phyloP scores from a whole-genome alignment of 2,113 vertebrate species.

The Beaufortia kweichowensis region DNA sequence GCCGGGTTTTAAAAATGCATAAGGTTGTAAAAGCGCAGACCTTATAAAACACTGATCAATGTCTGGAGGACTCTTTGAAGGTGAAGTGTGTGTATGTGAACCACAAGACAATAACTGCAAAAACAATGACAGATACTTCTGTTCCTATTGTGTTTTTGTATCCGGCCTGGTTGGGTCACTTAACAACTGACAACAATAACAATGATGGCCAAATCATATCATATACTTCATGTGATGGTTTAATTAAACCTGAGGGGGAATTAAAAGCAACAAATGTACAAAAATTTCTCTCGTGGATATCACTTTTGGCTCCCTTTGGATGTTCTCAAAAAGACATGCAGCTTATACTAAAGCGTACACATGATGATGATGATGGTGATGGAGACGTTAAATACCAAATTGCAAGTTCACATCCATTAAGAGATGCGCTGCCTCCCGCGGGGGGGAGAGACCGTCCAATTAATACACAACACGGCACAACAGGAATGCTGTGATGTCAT shows the following conservation, averaged over 20 bases:
- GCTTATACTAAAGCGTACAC: no score
- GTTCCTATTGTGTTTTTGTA: background rate
- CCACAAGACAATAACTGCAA: background rate
- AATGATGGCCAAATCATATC: no score
- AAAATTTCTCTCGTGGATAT: no score
- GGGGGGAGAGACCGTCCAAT: constrained; percentile 59
- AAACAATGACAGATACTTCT: background rate
- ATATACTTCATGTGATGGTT: no score
- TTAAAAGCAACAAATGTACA: no score
- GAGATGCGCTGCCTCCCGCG: constrained; percentile 42
- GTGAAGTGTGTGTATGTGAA: background rate
- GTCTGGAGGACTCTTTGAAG: background rate
- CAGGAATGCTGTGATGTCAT: constrained; percentile 54
- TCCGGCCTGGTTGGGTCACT: no score
- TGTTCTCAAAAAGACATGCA: no score
- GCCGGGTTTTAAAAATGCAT: constrained; percentile 51
- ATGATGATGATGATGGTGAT: no score
- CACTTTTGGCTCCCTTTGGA: no score
- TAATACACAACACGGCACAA: constrained; percentile 58
- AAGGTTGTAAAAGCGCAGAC: background rate
- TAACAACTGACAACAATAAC: no score
- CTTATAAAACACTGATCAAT: constrained; percentile 5
- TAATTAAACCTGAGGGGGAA: no score
- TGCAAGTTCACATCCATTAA: constrained; percentile 29
- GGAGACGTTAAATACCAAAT: constrained; percentile 23